Percentiles rank a stretch among this genome's conserved stretches.
phyloP scores from a whole-genome alignment of 2,888 invertebrate species.

The Eupithecia insigniata region DNA sequence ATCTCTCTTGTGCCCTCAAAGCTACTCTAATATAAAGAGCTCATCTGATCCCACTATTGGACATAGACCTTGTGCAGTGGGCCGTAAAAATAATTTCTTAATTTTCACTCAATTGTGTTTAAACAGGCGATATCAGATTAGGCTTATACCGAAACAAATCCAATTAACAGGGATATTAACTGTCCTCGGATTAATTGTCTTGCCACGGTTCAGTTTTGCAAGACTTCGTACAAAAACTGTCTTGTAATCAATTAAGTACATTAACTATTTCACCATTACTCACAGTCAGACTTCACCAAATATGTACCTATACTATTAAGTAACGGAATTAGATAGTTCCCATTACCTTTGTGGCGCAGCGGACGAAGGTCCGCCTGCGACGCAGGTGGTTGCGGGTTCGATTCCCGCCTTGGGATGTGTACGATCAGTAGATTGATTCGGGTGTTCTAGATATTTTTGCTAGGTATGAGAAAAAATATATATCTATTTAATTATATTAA shows the following conservation, averaged over 20 bases:
- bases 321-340: not conserved
- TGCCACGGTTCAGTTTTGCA: slow-evolving; percentile 1
- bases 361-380: too few relatives aligned
- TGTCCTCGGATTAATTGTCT: slow-evolving; percentile 13
- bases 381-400: too few relatives aligned
- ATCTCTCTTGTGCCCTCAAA: not conserved
- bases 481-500: too few relatives aligned
- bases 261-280: not conserved
- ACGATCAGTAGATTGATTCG: too few relatives aligned
- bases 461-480: too few relatives aligned
- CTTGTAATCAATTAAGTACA: not conserved
- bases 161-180: slow-evolving; percentile 15
- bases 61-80: not conserved
- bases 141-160: slow-evolving; percentile 10
- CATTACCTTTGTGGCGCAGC: too few relatives aligned
- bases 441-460: too few relatives aligned
- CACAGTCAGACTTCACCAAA: not conserved
- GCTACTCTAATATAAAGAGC: not conserved
- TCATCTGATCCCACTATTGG: not conserved
- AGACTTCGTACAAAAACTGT: slow-evolving; percentile 3
- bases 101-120: slow-evolving; percentile 4
- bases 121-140: slow-evolving; percentile 11
- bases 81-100: not conserved
- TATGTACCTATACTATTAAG: not conserved
- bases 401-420: too few relatives aligned